Percentiles rank a stretch among this genome's conserved stretches.
phyloP scores from a whole-genome alignment of 2,113 vertebrate species.

The Chloropsis hardwickii region DNA sequence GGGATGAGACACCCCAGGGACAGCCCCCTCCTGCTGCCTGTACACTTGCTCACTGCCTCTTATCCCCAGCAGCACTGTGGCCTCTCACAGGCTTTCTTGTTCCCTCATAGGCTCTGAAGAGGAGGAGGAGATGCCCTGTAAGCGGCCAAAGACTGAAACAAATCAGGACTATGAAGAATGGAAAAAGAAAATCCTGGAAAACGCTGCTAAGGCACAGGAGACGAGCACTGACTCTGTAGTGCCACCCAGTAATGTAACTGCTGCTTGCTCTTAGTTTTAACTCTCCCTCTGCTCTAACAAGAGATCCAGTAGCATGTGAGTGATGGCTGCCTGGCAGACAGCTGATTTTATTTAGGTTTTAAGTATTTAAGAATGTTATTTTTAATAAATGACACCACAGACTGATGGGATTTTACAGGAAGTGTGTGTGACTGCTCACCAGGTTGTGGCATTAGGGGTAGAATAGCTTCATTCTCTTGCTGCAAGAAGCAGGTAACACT shows the following conservation, averaged over 20 bases:
- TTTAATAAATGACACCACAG: not conserved
- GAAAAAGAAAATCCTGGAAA: slow-evolving; percentile 86
- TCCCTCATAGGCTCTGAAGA: slow-evolving; percentile 45
- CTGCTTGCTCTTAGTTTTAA: not conserved
- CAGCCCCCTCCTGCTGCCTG: not conserved
- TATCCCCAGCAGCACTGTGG: not conserved
- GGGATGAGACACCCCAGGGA: not conserved
- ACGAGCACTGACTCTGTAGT: not conserved
- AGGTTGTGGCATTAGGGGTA: not conserved
- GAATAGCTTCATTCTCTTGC: not conserved
- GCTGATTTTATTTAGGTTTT: not conserved
- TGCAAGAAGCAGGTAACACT: not conserved
- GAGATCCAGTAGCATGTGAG: not conserved
- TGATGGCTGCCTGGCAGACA: not conserved
- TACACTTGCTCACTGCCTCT: not conserved
- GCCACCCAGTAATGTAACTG: not conserved
- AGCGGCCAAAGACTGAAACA: slow-evolving; percentile 58
- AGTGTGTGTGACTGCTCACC: not conserved
- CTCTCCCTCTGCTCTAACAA: not conserved
- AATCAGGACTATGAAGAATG: slow-evolving; percentile 84
- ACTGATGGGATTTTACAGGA: not conserved
- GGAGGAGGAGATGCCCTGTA: slow-evolving; percentile 47
- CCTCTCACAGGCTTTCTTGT: not conserved
- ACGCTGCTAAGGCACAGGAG: slow-evolving; percentile 73
- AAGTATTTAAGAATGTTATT: not conserved